phyloP scores from a whole-genome alignment of 2,888 invertebrate genomes.

The Formica aserva region DNA sequence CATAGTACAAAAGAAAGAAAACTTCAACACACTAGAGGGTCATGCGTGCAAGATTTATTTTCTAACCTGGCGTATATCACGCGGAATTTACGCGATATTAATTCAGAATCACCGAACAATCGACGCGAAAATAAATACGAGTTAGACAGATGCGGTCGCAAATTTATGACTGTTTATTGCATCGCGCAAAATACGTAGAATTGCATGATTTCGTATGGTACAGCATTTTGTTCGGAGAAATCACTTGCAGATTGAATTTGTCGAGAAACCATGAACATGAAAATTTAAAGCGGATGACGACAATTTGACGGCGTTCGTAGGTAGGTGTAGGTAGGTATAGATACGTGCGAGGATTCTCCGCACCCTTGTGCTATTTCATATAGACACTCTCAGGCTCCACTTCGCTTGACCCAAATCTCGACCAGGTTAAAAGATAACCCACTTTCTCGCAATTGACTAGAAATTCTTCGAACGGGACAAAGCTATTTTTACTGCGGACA shows the following conservation, averaged over 20 bases:
- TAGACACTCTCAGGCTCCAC: slow-evolving; percentile 44
- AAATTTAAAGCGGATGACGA: slow-evolving; percentile 34
- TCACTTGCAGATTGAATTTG: slow-evolving; percentile 3
- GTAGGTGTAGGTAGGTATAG: neutral
- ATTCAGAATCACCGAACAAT: neutral
- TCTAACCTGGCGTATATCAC: neutral
- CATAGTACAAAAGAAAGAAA: neutral
- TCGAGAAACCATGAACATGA: slow-evolving; percentile 14
- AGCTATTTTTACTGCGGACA: slow-evolving; percentile 24
- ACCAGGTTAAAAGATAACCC: slow-evolving; percentile 40
- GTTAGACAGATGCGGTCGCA: neutral
- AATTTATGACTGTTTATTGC: slow-evolving; percentile 30
- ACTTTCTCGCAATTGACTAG: slow-evolving; percentile 47
- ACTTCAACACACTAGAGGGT: neutral
- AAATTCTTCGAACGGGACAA: slow-evolving; percentile 39
- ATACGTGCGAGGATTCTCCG: neutral
- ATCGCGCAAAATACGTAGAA: neutral
- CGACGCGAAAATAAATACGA: slow-evolving; percentile 8
- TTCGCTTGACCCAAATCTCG: slow-evolving; percentile 56
- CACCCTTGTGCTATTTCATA: slow-evolving; percentile 18
- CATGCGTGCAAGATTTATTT: slow-evolving; percentile 6
- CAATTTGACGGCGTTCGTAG: slow-evolving; percentile 12
- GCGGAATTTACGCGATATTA: slow-evolving; percentile 26
- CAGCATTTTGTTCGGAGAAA: neutral
- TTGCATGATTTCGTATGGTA: neutral